Evolutionary conservation across 1,140 invertebrate genomes (phyloP).

Genomic region (Macrobrachium rosenbergii): DNA sequence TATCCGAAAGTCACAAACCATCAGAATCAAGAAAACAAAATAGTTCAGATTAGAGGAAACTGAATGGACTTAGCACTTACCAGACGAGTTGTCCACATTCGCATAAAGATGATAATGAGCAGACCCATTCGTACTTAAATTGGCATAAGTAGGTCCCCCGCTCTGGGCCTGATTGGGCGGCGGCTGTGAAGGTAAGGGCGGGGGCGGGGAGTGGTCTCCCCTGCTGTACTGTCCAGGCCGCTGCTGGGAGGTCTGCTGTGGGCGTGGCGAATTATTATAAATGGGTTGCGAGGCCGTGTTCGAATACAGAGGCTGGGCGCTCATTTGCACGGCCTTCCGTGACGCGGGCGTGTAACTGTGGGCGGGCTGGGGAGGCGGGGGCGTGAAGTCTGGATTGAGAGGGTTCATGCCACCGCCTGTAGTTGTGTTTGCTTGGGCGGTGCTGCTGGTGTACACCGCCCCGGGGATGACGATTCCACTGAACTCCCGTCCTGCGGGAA

Average conservation of each 20-base stretch:
- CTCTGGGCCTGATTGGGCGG: slow-evolving; percentile 26
- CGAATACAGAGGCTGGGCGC: slow-evolving; percentile 52
- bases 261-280: slow-evolving; percentile 42
- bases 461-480: slow-evolving; percentile 44
- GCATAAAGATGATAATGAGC: slow-evolving; percentile 48
- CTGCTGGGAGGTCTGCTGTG: slow-evolving; percentile 31
- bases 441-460: slow-evolving; percentile 47
- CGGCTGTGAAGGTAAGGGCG: slow-evolving; percentile 45
- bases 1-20: neutral
- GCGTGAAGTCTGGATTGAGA: slow-evolving; percentile 28
- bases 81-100: slow-evolving; percentile 32
- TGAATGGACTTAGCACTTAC: neutral
- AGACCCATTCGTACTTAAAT: slow-evolving; percentile 50
- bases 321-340: slow-evolving; percentile 47
- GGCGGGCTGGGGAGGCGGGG: slow-evolving; percentile 49
- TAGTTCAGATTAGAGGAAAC: too few species aligned
- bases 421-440: slow-evolving; percentile 33
- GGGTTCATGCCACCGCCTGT: slow-evolving; percentile 15
- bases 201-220: slow-evolving; percentile 37
- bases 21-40: neutral
- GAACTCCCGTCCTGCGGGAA: slow-evolving; percentile 26
- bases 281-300: slow-evolving; percentile 57
- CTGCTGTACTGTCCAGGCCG: neutral
- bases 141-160: slow-evolving; percentile 39
- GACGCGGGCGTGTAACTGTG: slow-evolving; percentile 56